Evolutionary conservation across 2,113 vertebrate genomes (phyloP).

Genomic region (Azemiops feae): DNA sequence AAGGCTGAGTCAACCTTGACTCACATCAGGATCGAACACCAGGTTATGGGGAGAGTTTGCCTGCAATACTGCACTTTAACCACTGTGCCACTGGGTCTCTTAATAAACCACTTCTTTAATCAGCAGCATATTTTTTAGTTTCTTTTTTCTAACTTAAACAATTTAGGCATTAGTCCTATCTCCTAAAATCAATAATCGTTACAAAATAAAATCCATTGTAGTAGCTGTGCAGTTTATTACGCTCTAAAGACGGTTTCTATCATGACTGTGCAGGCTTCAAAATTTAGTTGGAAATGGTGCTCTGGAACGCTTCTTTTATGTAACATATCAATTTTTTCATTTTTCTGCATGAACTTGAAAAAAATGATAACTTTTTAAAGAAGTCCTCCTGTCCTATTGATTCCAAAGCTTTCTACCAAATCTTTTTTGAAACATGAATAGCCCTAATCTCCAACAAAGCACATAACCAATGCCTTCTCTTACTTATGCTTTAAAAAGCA

Average conservation of each 20-base stretch:
- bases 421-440: neutral
- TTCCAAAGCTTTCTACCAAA: neutral
- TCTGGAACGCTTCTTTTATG: neutral
- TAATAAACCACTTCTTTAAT: neutral
- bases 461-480: neutral
- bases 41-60: neutral
- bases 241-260: neutral
- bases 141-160: neutral
- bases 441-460: neutral
- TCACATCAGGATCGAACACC: neutral
- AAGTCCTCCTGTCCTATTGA: neutral
- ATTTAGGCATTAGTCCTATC: neutral
- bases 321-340: neutral
- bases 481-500: slow-evolving; percentile 23
- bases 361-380: neutral
- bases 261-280: neutral
- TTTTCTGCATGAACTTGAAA: neutral
- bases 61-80: neutral
- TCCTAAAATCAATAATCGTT: neutral
- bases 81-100: neutral
- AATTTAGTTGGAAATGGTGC: neutral
- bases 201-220: neutral
- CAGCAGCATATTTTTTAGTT: neutral
- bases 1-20: neutral
- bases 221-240: neutral